Evolutionary conservation across 2,113 vertebrate species (phyloP).

Genomic region (Dromaius novaehollandiae): DNA sequence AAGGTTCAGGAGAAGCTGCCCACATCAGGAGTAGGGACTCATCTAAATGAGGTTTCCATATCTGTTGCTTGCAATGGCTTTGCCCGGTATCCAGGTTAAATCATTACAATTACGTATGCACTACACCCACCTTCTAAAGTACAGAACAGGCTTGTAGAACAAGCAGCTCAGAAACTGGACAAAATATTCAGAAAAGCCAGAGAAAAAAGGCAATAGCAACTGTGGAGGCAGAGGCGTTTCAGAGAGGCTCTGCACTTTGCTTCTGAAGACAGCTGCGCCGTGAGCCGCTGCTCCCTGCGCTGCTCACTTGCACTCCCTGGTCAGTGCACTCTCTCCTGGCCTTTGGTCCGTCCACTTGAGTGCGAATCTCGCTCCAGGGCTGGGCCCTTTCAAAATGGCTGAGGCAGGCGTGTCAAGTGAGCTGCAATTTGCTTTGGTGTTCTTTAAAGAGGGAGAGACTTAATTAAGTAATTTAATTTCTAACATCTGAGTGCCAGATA

Average conservation of each 20-base stretch:
- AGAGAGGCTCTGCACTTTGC: fast-evolving
- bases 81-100: not conserved
- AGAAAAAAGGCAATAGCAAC: not conserved
- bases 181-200: not conserved
- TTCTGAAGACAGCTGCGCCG: not conserved
- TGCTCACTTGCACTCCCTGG: not conserved
- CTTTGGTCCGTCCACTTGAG: not conserved
- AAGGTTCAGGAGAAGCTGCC: not conserved
- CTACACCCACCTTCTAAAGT: not conserved
- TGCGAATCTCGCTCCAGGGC: not conserved
- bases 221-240: not conserved
- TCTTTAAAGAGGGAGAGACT: not conserved
- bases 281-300: fast-evolving
- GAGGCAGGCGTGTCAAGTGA: fast-evolving
- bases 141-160: not conserved
- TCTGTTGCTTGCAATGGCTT: not conserved
- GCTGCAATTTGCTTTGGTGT: not conserved
- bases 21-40: fast-evolving
- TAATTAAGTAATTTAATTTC: not conserved
- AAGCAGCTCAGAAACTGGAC: not conserved
- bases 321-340: fast-evolving
- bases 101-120: fast-evolving
- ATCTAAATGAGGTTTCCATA: not conserved
- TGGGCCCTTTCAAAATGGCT: not conserved
- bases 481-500: fast-evolving